Percentiles rank a stretch among this genome's conserved stretches.
These are phyloP conservation scores for Lates calcarifer DNA, from an alignment of 2,113 vertebrate species.

Conservation along the genomic window DNA sequence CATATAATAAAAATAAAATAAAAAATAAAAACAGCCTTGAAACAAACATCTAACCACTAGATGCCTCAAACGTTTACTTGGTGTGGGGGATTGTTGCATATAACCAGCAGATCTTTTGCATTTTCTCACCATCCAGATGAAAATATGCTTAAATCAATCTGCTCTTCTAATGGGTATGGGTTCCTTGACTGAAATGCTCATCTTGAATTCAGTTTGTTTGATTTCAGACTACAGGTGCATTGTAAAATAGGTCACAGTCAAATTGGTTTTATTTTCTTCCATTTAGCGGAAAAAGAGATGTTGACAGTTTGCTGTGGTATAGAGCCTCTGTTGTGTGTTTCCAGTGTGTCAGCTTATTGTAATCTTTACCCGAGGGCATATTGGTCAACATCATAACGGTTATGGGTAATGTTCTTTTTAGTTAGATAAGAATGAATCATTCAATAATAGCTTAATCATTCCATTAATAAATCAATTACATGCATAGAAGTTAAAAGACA, in stretches of 20 bases:
- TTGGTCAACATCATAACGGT: slow-evolving; percentile 66
- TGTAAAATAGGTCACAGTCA: slow-evolving; percentile 39
- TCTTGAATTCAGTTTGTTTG: not conserved
- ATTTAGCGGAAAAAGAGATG: slow-evolving; percentile 18
- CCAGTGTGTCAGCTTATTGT: slow-evolving; percentile 51
- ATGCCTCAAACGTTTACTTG: not conserved
- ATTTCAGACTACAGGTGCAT: slow-evolving; percentile 20
- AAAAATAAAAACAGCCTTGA: not conserved
- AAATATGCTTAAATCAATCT: not conserved
- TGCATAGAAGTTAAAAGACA: slow-evolving; percentile 40
- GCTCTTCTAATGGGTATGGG: not conserved
- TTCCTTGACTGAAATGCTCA: not conserved
- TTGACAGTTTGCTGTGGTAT: slow-evolving; percentile 22
- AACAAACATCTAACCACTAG: not conserved
- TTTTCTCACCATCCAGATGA: not conserved
- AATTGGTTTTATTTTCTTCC: slow-evolving; percentile 26
- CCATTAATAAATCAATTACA: slow-evolving; percentile 79
- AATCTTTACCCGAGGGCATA: slow-evolving; percentile 66
- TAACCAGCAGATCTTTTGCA: not conserved
- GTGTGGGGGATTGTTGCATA: not conserved
- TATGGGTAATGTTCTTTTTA: slow-evolving; percentile 55
- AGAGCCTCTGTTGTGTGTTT: slow-evolving; percentile 26
- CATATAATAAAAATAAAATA: not conserved
- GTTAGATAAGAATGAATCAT: slow-evolving; percentile 63
- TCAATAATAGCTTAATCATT: slow-evolving; percentile 58